A percentile compares a stretch with the other conserved stretches of the same genome.
These are phyloP conservation scores for Phaetusa simplex DNA, from an alignment of 2,113 vertebrate genomes.

Conservation along the genomic window DNA sequence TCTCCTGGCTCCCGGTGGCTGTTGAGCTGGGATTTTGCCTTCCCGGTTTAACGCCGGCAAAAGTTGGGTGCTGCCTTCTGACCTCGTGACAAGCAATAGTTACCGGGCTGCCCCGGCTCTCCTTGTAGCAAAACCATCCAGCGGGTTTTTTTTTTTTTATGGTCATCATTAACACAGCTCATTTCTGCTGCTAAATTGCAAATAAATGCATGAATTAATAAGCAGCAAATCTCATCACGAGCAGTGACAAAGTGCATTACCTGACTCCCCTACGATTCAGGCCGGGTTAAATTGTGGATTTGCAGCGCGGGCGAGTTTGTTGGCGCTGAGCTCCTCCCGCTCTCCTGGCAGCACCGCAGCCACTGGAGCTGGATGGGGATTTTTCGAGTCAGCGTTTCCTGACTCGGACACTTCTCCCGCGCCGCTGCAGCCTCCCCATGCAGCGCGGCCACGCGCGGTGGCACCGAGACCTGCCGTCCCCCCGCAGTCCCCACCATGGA, in stretches of 20 bases:
- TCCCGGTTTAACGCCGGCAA: background rate
- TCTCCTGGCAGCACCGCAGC: background rate
- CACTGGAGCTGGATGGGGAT: rapidly evolving
- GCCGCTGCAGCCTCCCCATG: background rate
- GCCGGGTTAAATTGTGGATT: background rate
- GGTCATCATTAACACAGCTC: background rate
- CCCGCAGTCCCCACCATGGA: rapidly evolving
- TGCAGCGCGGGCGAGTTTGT: background rate
- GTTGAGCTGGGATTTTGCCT: rapidly evolving
- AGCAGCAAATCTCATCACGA: background rate
- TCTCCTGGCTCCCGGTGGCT: background rate
- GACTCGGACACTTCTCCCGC: background rate
- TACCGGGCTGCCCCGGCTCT: background rate
- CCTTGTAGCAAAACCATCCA: background rate
- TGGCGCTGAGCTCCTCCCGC: background rate
- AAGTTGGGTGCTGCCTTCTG: background rate
- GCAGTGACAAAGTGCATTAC: background rate
- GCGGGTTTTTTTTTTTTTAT: background rate
- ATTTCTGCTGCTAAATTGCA: background rate
- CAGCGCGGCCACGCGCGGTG: rapidly evolving
- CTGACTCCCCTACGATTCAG: background rate
- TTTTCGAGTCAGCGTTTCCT: background rate
- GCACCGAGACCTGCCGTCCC: background rate
- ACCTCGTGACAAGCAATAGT: background rate
- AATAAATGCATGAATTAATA: background rate